Base-by-base conservation (phyloP, 2,888 invertebrate species). In the Drosophila trichaetosa region DNA sequence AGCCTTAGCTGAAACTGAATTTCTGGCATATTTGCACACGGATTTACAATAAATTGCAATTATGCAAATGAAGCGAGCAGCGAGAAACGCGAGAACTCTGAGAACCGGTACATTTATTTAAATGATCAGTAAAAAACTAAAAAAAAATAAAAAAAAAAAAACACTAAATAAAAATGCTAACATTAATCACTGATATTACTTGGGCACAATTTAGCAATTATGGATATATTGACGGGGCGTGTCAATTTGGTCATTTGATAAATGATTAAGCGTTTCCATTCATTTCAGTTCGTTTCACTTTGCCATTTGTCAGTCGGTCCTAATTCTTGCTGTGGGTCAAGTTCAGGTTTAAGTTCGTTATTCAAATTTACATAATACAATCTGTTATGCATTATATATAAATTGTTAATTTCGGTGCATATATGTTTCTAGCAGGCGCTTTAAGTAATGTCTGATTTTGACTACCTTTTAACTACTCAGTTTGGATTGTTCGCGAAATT, bases 41-140 rank as follows among this genome's bases (percentile, higher is more conserved):
- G 87, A 76, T 79, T 87, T 84, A 87, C 87, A 87, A 83, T 73
- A 85, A 87, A 89, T 85, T 85, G 87, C 87, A 89, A 87, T 87
- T 87, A 87, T 87, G 89, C 83, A 87, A 87, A 87, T 87, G 60
- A 66, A 60, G 34, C 54, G 46, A 61, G 49, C 27, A 61, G 48
- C 62, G 51, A 69, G 58, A 60, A 70, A 27, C 60, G 16, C 36
- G 56, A 53, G 49, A 65, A 34, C 29, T 51, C 34, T 38, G 56
- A 63, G 57, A 73, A 64, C 65, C 68, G 62, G 76, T 57, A 70
- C 53, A 66, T 75, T 76, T 54, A 63, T 49, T 27, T 49, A 49
- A 24, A 29, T 18, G 4, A 46, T 46, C 8, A 46, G 16, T 16
- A 46, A 46, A 4, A 46, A 46, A 46, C 16, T 46, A 46, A 21